A percentile compares a stretch with the other conserved stretches of the same genome.
Evolutionary conservation across 2,113 vertebrate genomes (phyloP).

Genomic region (Oreochromis tanganicae): DNA sequence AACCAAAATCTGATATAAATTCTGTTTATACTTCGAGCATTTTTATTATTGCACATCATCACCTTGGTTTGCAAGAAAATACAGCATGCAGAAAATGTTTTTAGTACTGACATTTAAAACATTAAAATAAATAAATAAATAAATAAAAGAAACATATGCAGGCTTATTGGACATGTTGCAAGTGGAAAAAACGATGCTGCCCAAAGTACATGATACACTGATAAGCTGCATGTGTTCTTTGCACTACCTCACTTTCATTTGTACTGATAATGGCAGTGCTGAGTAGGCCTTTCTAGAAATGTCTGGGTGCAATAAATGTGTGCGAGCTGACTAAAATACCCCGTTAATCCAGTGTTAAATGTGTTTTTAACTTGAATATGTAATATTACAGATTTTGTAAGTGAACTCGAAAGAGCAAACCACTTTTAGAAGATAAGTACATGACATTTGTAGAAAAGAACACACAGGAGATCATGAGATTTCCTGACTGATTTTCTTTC

Average conservation of each 20-base stretch:
- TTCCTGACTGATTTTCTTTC: not conserved
- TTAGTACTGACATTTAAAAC: not conserved
- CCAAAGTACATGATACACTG: not conserved
- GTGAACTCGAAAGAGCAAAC: not conserved
- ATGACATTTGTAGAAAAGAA: not conserved
- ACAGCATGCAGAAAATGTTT: not conserved
- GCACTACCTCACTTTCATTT: slow-evolving; percentile 8
- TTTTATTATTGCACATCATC: not conserved
- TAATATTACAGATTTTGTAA: not conserved
- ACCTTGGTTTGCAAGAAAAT: not conserved
- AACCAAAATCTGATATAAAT: not conserved
- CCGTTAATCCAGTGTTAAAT: not conserved
- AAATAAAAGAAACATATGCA: not conserved
- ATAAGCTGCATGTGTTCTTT: slow-evolving; percentile 14
- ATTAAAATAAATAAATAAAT: not conserved
- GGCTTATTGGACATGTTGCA: not conserved
- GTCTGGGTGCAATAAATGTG: not conserved
- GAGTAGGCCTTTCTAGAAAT: not conserved
- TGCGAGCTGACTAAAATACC: not conserved
- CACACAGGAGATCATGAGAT: not conserved
- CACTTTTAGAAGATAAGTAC: not conserved
- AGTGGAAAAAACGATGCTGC: not conserved
- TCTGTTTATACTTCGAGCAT: not conserved
- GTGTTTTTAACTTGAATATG: not conserved
- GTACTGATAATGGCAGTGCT: not conserved